Evolutionary conservation across 2,797 vertebrate genomes (phyloP).

Genomic region (Fistularia tabacaria): DNA sequence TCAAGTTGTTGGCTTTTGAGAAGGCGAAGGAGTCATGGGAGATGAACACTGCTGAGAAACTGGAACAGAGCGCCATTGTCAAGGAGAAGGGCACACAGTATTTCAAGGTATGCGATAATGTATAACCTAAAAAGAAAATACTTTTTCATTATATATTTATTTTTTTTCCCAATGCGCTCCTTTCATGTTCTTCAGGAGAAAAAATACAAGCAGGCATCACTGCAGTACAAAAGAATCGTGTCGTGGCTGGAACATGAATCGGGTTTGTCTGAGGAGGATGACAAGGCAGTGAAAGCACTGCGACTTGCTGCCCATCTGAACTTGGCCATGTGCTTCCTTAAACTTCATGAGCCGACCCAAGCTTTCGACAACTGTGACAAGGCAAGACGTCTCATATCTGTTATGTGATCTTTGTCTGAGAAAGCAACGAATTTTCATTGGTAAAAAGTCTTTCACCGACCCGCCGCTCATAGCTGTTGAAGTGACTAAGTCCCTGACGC

Average conservation of each 20-base stretch:
- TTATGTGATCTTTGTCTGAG: too few species aligned
- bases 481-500: too few species aligned
- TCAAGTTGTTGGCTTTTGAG: conserved; percentile 88
- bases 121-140: background rate
- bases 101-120: conserved; percentile 83
- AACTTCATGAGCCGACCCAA: conserved; percentile 82
- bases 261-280: conserved; percentile 77
- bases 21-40: conserved; percentile 99
- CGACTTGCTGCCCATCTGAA: conserved; percentile 92
- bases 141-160: background rate
- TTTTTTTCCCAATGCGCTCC: background rate
- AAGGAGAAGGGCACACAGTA: conserved; percentile 94
- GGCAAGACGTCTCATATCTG: conserved; percentile 49
- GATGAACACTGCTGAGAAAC: conserved; percentile 88
- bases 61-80: conserved; percentile 88
- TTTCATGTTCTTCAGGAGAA: conserved; percentile 76
- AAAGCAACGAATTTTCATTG: too few species aligned
- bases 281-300: conserved; percentile 78
- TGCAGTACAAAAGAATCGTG: conserved; percentile 95
- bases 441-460: too few species aligned
- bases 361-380: conserved; percentile 92
- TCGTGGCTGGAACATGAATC: conserved; percentile 92
- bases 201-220: conserved; percentile 87
- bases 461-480: too few species aligned
- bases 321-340: conserved; percentile 93